Conservation (phyloP, 1,140 invertebrate species). For the Amyelois transitella region DNA sequence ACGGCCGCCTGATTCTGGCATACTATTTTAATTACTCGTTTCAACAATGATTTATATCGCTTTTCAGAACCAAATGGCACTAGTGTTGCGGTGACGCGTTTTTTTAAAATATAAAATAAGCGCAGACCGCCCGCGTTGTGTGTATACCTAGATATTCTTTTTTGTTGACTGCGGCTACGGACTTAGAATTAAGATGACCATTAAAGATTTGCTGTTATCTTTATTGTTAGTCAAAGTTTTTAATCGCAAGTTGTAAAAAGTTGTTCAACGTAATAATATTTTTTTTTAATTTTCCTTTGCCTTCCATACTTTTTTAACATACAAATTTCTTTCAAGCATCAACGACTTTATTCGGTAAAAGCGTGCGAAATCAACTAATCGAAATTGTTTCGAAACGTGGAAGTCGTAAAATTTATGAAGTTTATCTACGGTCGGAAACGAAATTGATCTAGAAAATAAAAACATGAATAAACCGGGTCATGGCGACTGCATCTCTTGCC, state of each 20-base stretch:
- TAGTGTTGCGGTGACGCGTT: conserved; percentile 35
- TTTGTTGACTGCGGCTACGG: background rate
- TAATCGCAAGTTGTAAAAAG: too few species aligned
- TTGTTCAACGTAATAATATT: too few species aligned
- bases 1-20: conserved; percentile 66
- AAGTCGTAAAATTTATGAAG: conserved; percentile 42
- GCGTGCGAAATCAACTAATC: conserved; percentile 32
- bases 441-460: conserved; percentile 50
- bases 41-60: conserved; percentile 69
- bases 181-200: background rate
- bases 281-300: too few species aligned
- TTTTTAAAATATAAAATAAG: conserved; percentile 5
- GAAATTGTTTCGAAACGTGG: conserved; percentile 37
- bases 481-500: conserved; percentile 33
- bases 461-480: conserved; percentile 42
- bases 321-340: too few species aligned
- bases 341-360: conserved; percentile 18
- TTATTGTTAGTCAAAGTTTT: too few species aligned
- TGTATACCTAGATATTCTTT: background rate
- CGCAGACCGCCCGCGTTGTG: background rate
- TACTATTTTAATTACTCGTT: conserved; percentile 75
- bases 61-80: conserved; percentile 53
- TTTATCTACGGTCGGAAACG: conserved; percentile 42
- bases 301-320: too few species aligned
- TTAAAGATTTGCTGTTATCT: background rate